Base-by-base conservation (phyloP, 2,113 vertebrate genomes). In the Kryptolebias marmoratus region DNA sequence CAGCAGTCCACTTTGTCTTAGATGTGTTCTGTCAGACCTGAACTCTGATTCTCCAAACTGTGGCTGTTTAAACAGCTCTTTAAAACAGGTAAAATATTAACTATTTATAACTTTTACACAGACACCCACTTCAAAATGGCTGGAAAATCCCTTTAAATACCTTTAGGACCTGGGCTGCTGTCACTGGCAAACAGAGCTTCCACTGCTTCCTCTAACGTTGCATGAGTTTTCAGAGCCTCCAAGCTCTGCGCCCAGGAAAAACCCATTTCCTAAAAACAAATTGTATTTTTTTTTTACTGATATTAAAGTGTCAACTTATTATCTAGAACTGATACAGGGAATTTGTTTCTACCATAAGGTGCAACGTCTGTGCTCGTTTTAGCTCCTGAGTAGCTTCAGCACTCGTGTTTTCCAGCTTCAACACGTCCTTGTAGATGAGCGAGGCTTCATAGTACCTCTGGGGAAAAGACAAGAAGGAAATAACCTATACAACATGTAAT, bases 371-470 rank as follows among this genome's bases (percentile, higher is more conserved):
- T 1, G 95, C 95, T 9, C 71, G 80, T 66, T 91, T 87, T 16
- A 95, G 90, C 86, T 96, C 95, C 2, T 83, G 58, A 0, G 70
- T 79, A 0, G 94, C 94, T 0, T 96, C 96, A 0, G 44, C 14
- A 0, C 91, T 87, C 1, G 87, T 59, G 0, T 72, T 31, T 0
- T 95, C 89, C 39, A 81, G 68, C 28, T 7, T 84, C 73, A 96
- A 70, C 59, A 96, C 92, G 14, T 96, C 89, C 73, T 84, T 85
- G 10, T 96, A 97, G 16, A 90, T 80, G 45, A 80, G 42, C 0
- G 79, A 77, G 0, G 96, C 96, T 48, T 97, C 94, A 0, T 82
- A 66, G 2, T 95, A 97, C 65, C 70, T 90, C 95, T 97, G 81
- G 1, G 42, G 28, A 59, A 30, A 57, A 60, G 13, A 11, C 47